These are phyloP conservation scores for Noctua comes DNA, from an alignment of 2,888 invertebrate genomes.

Conservation along the genomic window DNA sequence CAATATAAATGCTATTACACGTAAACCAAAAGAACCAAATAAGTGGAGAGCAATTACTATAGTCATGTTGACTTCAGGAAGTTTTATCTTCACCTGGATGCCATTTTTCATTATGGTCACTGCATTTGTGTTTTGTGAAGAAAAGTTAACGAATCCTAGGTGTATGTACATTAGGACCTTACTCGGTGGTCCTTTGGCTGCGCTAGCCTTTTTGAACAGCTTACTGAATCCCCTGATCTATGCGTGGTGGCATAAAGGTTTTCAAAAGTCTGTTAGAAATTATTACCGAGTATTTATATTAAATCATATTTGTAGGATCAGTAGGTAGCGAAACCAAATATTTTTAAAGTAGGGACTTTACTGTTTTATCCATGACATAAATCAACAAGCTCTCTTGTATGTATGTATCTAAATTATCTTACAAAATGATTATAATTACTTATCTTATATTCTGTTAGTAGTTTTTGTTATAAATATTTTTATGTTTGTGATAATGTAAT, in stretches of 20 bases:
- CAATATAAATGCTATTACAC: conserved; percentile 54
- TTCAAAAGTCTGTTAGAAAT: conserved; percentile 86
- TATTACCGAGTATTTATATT: conserved; percentile 75
- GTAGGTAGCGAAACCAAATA: conserved; percentile 11
- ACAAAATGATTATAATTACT: neutral
- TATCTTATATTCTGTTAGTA: neutral
- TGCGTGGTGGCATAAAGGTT: conserved; percentile 93
- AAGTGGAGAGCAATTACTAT: conserved; percentile 92
- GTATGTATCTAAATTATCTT: neutral
- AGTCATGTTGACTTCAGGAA: conserved; percentile 91
- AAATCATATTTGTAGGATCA: conserved; percentile 63
- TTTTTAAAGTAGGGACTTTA: neutral
- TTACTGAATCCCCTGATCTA: conserved; percentile 92
- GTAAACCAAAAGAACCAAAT: conserved; percentile 79
- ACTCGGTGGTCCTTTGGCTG: conserved; percentile 90
- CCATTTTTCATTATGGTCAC: conserved; percentile 91
- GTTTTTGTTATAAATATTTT: conserved; percentile 13
- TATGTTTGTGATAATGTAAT: conserved; percentile 49
- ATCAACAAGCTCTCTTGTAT: conserved; percentile 34
- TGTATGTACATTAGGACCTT: conserved; percentile 88
- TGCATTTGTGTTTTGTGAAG: conserved; percentile 89
- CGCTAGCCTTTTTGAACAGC: conserved; percentile 91
- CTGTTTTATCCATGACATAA: conserved; percentile 43
- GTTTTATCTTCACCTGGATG: conserved; percentile 91
- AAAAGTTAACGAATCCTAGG: conserved; percentile 81